Base-by-base conservation (phyloP, 2,113 vertebrate species). In the Paracanthobrama guichenoti region DNA sequence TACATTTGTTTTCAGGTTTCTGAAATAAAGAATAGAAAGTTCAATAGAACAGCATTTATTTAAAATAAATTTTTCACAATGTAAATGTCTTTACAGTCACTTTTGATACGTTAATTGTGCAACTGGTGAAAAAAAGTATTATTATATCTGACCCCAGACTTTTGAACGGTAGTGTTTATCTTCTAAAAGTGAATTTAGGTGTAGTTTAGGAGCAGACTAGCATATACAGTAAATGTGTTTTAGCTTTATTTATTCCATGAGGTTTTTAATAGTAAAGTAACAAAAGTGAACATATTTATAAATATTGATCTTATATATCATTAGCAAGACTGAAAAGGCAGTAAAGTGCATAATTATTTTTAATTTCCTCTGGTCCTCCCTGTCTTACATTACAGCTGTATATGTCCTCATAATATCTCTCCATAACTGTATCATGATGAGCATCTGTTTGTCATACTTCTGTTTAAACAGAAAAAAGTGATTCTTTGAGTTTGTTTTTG, bases 401-500 rank as follows among this genome's bases (percentile, higher is more conserved):
- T 64, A 76, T 62, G 42, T 82, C 85, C 55, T 71, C 60, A 26
- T 60, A 71, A 85, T 66, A 50, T 55, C 57, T 71, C 24, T 82
- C n/a, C 46, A 4, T 42, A 73, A 80, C 35, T 48, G 20, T 14
- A 44, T 76, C 66, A 88, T 75, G 77, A 71, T 22, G 22, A 31
- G 67, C 81, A 86, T 90, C 79, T 82, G 73, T 82, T 86, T 57
- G 76, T 77, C 64, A 79, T 84, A 81, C 64, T 82, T 71, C 72
- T 59, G 44, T 75, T 86, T 77, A 69, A 62, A 87, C 60, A 79
- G 62, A n/a, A n/a, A n/a, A n/a, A n/a, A n/a, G 31, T 4, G 31
- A 69, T 83, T 83, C 64, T 60, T 88, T 57, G 28, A 8, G 64
- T 44, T 88, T 85, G 66, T 62, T 88, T 79, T 85, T 87, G 35